A percentile compares a stretch with the other conserved stretches of the same genome.
Evolutionary conservation across 2,797 vertebrate species (phyloP).

Genomic region (Nannoperca obscura): DNA sequence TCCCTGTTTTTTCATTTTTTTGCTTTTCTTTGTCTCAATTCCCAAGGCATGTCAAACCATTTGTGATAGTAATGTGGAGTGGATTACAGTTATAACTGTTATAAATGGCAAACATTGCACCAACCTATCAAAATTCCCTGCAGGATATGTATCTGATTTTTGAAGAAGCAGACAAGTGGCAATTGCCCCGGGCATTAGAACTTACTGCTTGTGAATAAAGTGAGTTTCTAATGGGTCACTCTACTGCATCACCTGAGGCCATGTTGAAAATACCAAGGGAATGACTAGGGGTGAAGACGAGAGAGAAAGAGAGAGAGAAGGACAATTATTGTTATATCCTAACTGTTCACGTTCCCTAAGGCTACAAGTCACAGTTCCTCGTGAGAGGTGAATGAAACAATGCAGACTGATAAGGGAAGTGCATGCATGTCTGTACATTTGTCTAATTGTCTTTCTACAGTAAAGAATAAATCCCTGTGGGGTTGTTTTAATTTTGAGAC

Average conservation of each 20-base stretch:
- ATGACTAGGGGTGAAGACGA: conserved; percentile 44
- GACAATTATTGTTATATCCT: conserved; percentile 70
- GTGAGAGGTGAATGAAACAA: conserved; percentile 48
- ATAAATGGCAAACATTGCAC: conserved; percentile 20
- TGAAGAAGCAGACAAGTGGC: conserved; percentile 49
- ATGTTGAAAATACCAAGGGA: conserved; percentile 63
- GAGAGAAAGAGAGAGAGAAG: conserved; percentile 39
- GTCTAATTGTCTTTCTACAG: conserved; percentile 52
- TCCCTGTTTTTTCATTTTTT: neutral
- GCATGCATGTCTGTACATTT: conserved; percentile 43
- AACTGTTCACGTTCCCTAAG: conserved; percentile 53
- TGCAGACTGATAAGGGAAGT: conserved; percentile 43
- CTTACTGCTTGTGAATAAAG: conserved; percentile 69
- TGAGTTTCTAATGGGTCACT: conserved; percentile 76
- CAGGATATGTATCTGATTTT: conserved; percentile 14
- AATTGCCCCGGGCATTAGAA: conserved; percentile 39
- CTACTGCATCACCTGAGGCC: conserved; percentile 70
- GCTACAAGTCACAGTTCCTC: conserved; percentile 57
- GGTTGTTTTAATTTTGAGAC: conserved; percentile 26
- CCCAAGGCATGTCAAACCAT: conserved; percentile 23
- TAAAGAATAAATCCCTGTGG: conserved; percentile 35
- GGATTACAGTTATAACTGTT: conserved; percentile 27
- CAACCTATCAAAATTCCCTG: conserved; percentile 22
- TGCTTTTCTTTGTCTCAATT: neutral
- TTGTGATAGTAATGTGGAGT: conserved; percentile 27